Evolutionary conservation across 2,888 invertebrate genomes (phyloP).

Genomic region (Acrobasis suavella): DNA sequence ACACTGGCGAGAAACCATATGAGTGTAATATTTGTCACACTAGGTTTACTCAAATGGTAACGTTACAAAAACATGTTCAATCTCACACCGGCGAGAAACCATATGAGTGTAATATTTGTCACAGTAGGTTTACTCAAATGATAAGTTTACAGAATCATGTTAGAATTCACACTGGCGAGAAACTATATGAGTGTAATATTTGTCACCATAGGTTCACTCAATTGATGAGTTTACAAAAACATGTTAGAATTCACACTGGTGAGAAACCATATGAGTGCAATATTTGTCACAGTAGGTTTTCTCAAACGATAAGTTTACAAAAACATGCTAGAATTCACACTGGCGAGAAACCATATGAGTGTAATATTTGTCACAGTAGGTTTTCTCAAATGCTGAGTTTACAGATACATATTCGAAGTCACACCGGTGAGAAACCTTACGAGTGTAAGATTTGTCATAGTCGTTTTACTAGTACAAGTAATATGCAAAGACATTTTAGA

Average conservation of each 20-base stretch:
- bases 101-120: background rate
- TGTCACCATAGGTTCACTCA: background rate
- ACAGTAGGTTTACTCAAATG: background rate
- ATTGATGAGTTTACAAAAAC: background rate
- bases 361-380: background rate
- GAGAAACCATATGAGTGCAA: background rate
- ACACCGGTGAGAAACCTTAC: background rate
- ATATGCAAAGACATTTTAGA: background rate
- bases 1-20: background rate
- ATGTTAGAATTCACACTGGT: background rate
- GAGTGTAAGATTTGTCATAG: background rate
- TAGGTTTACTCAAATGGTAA: background rate
- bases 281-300: background rate
- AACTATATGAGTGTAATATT: background rate
- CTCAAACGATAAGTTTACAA: background rate
- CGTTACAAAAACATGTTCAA: background rate
- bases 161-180: background rate
- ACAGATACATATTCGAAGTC: background rate
- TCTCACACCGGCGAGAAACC: background rate
- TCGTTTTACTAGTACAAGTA: background rate
- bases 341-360: background rate
- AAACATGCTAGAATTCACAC: background rate
- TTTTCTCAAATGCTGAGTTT: background rate
- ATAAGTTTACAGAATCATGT: no score
- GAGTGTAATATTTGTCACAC: background rate